These are phyloP conservation scores for Periophthalmodon schlosseri DNA, from an alignment of 2,113 vertebrate species.

Conservation along the genomic window DNA sequence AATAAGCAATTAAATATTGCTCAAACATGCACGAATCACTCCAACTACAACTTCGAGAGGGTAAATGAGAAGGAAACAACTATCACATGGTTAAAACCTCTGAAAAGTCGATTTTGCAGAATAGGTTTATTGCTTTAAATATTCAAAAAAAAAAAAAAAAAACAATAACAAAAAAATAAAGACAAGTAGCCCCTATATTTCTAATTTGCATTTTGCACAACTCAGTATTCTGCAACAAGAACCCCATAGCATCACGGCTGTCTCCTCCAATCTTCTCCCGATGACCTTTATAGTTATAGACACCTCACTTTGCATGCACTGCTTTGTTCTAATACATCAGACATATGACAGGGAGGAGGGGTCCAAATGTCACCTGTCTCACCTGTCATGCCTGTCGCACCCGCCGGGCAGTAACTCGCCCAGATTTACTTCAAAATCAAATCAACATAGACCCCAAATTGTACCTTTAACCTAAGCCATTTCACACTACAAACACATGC, in stretches of 20 bases:
- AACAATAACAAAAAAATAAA: too few species aligned
- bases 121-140: too few species aligned
- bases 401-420: neutral
- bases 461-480: neutral
- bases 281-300: neutral
- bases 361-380: slow-evolving; percentile 1
- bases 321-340: slow-evolving; percentile 11
- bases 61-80: too few species aligned
- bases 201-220: neutral
- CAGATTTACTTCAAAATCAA: neutral
- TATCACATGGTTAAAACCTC: too few species aligned
- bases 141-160: too few species aligned
- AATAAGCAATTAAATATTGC: too few species aligned
- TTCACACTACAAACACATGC: neutral
- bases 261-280: neutral
- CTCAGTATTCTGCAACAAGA: neutral
- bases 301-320: neutral
- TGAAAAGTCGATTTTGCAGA: too few species aligned
- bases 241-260: neutral
- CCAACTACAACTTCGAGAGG: too few species aligned
- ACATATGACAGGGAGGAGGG: slow-evolving; percentile 1
- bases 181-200: neutral
- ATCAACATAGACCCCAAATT: neutral
- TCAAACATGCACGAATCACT: too few species aligned
- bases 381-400: neutral